Evolutionary conservation across 2,113 vertebrate genomes (phyloP).

Genomic region (Lycaon pictus): DNA sequence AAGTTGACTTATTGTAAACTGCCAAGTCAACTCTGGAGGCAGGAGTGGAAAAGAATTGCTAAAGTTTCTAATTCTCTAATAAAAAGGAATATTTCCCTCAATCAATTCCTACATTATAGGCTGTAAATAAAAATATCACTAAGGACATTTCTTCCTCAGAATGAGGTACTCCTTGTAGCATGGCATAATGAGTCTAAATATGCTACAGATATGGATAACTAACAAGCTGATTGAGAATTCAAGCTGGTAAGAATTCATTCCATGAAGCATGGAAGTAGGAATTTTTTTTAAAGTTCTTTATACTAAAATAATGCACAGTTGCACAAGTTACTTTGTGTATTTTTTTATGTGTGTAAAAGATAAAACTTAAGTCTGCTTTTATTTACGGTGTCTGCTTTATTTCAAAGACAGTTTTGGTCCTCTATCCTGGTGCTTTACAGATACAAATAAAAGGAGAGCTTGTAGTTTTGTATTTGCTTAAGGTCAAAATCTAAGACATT

Average conservation of each 20-base stretch:
- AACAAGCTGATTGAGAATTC: not conserved
- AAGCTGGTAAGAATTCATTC: not conserved
- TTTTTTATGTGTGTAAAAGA: not conserved
- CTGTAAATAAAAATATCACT: conserved; percentile 42
- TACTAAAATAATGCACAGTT: not conserved
- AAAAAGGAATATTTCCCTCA: not conserved
- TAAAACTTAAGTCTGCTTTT: not conserved
- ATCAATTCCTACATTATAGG: not conserved
- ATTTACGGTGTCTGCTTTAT: not conserved
- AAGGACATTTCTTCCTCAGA: not conserved
- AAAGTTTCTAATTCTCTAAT: not conserved
- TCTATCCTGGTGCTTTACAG: not conserved
- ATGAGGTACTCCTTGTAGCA: not conserved
- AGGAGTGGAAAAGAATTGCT: not conserved
- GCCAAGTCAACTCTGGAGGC: not conserved
- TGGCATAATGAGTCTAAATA: not conserved
- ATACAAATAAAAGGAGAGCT: conserved; percentile 30
- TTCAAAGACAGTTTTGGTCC: conserved; percentile 17
- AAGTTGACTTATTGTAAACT: not conserved
- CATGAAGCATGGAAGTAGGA: not conserved
- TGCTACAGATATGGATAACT: not conserved
- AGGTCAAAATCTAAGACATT: conserved; percentile 40
- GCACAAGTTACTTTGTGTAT: not conserved
- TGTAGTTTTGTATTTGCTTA: conserved; percentile 51
- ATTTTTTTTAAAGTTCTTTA: not conserved